A percentile compares a stretch with the other conserved stretches of the same genome.
Evolutionary conservation across 2,888 invertebrate genomes (phyloP).

Genomic region (Nomada ferruginata): DNA sequence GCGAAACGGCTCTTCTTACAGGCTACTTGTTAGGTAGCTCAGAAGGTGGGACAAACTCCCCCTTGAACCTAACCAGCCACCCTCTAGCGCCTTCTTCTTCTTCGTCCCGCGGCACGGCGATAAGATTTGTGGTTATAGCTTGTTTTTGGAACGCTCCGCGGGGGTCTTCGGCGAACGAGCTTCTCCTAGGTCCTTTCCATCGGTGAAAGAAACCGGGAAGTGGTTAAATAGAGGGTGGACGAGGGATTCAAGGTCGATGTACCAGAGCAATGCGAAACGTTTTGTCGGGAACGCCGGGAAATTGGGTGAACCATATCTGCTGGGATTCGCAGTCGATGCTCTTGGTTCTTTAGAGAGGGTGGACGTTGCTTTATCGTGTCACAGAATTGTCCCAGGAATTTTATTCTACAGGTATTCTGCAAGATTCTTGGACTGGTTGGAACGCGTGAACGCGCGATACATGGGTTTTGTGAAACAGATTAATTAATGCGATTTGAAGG

Average conservation of each 20-base stretch:
- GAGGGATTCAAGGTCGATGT: slow-evolving; percentile 14
- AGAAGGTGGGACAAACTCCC: slow-evolving; percentile 78
- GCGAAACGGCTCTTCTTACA: slow-evolving; percentile 82
- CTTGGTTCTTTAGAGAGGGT: not conserved
- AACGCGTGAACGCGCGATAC: no score
- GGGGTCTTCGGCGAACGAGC: slow-evolving; percentile 39
- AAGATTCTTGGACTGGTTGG: no score
- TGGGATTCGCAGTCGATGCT: not conserved
- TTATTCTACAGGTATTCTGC: not conserved
- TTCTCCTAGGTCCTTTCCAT: slow-evolving; percentile 47
- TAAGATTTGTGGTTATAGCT: slow-evolving; percentile 82
- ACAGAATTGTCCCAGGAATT: not conserved
- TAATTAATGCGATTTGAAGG: no score
- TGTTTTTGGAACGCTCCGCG: slow-evolving; percentile 73
- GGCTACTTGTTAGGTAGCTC: slow-evolving; percentile 83
- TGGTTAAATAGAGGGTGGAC: slow-evolving; percentile 32
- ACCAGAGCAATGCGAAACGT: not conserved
- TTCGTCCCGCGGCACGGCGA: slow-evolving; percentile 59
- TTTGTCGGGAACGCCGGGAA: not conserved
- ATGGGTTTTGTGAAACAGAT: no score
- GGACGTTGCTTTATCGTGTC: not conserved
- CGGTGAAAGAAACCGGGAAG: slow-evolving; percentile 16
- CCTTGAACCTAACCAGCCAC: slow-evolving; percentile 67
- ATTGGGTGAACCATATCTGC: not conserved
- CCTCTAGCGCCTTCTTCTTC: slow-evolving; percentile 56